phyloP scores from a whole-genome alignment of 2,797 vertebrate species.

The Pipistrellus kuhlii region DNA sequence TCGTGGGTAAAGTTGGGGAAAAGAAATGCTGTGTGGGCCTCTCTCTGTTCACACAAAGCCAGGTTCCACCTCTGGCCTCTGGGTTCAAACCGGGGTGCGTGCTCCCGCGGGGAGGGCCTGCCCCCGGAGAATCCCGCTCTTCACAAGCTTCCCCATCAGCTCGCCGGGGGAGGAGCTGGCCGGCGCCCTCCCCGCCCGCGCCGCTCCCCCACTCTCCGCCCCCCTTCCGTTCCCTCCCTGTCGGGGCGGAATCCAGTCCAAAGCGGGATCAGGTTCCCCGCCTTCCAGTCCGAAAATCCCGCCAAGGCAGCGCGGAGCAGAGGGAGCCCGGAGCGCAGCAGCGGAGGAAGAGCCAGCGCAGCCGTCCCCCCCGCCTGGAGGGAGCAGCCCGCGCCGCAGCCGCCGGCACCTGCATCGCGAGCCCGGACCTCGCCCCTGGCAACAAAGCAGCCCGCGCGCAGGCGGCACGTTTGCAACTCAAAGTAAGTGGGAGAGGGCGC shows the following conservation, averaged over 20 bases:
- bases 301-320: constrained; percentile 63
- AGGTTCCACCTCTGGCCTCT: neutral
- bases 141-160: constrained; percentile 80
- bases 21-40: neutral
- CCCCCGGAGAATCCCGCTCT: constrained; percentile 79
- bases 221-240: constrained; percentile 75
- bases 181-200: constrained; percentile 58
- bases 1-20: constrained; percentile 26
- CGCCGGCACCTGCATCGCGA: constrained; percentile 19
- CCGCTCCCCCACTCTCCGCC: constrained; percentile 64
- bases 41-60: neutral
- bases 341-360: constrained; percentile 40
- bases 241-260: constrained; percentile 73
- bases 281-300: constrained; percentile 73
- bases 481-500: constrained; percentile 70
- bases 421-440: constrained; percentile 3
- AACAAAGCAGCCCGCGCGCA: constrained; percentile 42
- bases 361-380: neutral
- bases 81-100: neutral
- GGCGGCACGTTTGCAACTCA: constrained; percentile 33
- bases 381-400: constrained; percentile 8
- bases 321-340: constrained; percentile 35
- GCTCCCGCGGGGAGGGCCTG: constrained; percentile 73
- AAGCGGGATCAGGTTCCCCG: constrained; percentile 83
- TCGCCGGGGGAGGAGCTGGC: constrained; percentile 79